Evolutionary conservation across 2,888 invertebrate species (phyloP), one percentile per base, ranked within the genome.

Genomic region (Argyra leucocephala): DNA sequence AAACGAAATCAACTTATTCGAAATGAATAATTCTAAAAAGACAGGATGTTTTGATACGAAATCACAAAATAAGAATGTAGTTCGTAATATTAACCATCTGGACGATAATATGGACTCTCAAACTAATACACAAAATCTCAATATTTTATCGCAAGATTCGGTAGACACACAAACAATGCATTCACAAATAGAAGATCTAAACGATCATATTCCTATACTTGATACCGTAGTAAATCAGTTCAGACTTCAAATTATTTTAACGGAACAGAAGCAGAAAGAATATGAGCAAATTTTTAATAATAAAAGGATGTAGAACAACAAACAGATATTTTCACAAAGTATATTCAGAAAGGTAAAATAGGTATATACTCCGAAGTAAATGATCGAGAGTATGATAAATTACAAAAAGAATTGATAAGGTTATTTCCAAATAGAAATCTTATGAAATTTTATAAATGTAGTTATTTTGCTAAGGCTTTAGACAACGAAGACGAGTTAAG

Each of bases 201-300:
- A 63, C 58, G 22, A 63, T 26, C 63, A 63, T 21, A 63, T 63
- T 2, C 58, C 59, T 31, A 59, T 63, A 24, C 31, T 63, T 21
- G 59, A 58, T 21, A 63, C 31, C 5, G 58, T 59, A 22, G 59
- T 59, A 15, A 64, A 64, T 31, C 24, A 36, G 10, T 64, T 64
- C n/a, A 64, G 57, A 63, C 57, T 58, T 9, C 63, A 63, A 58
- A 63, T 63, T 26, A 63, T 63, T 18, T 26, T 63, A 57, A 58
- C 58, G 12, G 23, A 63, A 9, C 12, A 57, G 1, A 57, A 63
- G 24, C 9, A 18, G 3, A 57, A 48, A 63, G 22, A 63, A 57
- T 24, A 7, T n/a, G 63, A 63, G 26, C 4, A 4, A 26, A 26
- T 26, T 6, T 26, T 26, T 26, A 26, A 26, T 26, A 4, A 26